A percentile compares a stretch with the other conserved stretches of the same genome.
Evolutionary conservation across 2,113 vertebrate species (phyloP).

Genomic region (Podarcis muralis): DNA sequence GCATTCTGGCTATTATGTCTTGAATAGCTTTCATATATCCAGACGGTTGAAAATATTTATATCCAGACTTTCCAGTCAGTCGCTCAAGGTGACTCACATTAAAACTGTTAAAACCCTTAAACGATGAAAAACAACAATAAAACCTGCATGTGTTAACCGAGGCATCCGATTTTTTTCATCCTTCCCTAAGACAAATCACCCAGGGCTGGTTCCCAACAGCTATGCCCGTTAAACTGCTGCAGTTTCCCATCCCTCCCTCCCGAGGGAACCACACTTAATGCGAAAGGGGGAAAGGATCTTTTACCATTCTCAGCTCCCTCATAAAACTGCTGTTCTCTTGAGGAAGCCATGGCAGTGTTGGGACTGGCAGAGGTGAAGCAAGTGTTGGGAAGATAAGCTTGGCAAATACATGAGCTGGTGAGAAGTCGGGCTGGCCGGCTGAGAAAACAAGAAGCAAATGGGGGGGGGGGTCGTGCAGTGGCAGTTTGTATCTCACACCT

Average conservation of each 20-base stretch:
- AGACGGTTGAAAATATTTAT: neutral
- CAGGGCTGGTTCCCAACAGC: neutral
- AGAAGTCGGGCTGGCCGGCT: neutral
- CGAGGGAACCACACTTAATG: neutral
- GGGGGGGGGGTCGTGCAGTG: neutral
- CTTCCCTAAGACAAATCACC: neutral
- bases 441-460: neutral
- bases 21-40: neutral
- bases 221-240: neutral
- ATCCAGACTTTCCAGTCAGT: neutral
- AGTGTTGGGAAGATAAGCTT: neutral
- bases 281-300: neutral
- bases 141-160: neutral
- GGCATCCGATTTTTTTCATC: neutral
- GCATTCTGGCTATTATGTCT: neutral
- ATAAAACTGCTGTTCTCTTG: neutral
- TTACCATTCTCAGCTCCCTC: neutral
- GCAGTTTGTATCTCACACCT: neutral
- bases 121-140: neutral
- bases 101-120: neutral
- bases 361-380: neutral
- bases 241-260: neutral
- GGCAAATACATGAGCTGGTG: neutral
- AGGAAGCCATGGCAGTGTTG: neutral
- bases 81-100: neutral